Evolutionary conservation across 2,113 vertebrate species (phyloP).

Genomic region (Seriola quinqueradiata): DNA sequence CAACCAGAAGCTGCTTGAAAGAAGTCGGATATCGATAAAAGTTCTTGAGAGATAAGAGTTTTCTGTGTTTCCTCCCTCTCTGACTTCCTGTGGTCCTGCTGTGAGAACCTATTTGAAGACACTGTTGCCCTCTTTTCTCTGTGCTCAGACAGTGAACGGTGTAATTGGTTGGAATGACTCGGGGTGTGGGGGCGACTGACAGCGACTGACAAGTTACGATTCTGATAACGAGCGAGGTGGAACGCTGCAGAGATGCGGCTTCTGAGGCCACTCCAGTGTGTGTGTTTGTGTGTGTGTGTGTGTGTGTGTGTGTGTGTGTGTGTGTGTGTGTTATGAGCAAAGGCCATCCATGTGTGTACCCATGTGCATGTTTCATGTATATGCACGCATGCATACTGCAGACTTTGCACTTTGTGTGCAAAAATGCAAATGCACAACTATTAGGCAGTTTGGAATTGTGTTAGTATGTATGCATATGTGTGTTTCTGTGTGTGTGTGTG

Average conservation of each 20-base stretch:
- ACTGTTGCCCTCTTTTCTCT: slow-evolving; percentile 16
- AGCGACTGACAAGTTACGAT: slow-evolving; percentile 51
- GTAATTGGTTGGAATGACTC: slow-evolving; percentile 71
- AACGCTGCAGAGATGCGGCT: slow-evolving; percentile 42
- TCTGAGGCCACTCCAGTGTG: slow-evolving; percentile 27
- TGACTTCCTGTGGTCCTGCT: slow-evolving; percentile 47
- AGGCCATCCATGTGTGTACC: slow-evolving; percentile 26
- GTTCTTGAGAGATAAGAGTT: slow-evolving; percentile 21
- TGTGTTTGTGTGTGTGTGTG: neutral
- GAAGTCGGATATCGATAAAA: neutral
- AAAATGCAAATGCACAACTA: slow-evolving; percentile 33
- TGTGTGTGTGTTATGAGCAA: neutral
- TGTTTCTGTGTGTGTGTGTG: no score
- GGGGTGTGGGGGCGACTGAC: slow-evolving; percentile 58
- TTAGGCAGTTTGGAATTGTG: slow-evolving; percentile 29
- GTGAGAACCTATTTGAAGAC: slow-evolving; percentile 36
- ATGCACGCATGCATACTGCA: slow-evolving; percentile 11
- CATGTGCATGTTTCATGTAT: slow-evolving; percentile 30
- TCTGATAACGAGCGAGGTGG: slow-evolving; percentile 63
- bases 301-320: slow-evolving; percentile 8
- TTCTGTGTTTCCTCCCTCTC: slow-evolving; percentile 16
- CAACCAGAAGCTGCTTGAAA: neutral
- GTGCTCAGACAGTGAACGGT: slow-evolving; percentile 43
- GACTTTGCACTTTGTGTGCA: slow-evolving; percentile 33
- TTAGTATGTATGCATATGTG: slow-evolving; percentile 21